Evolutionary conservation across 2,888 invertebrate genomes (phyloP).

Genomic region (Oegoconia quadripuncta): DNA sequence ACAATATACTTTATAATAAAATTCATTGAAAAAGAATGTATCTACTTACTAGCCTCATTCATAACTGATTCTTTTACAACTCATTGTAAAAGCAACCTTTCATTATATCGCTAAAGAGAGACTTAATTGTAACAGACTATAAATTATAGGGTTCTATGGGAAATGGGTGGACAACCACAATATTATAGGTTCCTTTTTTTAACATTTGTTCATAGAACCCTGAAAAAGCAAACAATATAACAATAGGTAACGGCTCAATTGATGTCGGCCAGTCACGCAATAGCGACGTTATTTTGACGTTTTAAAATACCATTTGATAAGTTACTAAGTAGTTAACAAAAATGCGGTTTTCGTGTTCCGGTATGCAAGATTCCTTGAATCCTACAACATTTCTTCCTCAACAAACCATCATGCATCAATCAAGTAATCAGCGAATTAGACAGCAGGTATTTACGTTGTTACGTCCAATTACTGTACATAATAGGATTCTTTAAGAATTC

Average conservation of each 20-base stretch:
- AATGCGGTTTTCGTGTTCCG: constrained; percentile 1
- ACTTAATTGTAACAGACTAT: constrained; percentile 6
- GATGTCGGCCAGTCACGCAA: constrained; percentile 24
- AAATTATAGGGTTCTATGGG: constrained; percentile 11
- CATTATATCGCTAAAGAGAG: not conserved
- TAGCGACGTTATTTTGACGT: constrained; percentile 22
- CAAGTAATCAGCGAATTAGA: too few species aligned
- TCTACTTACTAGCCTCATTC: too few species aligned
- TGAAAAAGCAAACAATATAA: constrained; percentile 22
- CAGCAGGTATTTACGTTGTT: too few species aligned
- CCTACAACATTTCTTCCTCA: too few species aligned
- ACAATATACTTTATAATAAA: too few species aligned
- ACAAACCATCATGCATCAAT: too few species aligned
- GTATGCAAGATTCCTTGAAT: not conserved
- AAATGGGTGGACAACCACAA: constrained; percentile 8
- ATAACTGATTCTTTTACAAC: too few species aligned
- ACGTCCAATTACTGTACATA: too few species aligned
- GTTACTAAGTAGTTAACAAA: constrained; percentile 11
- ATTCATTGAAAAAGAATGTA: too few species aligned
- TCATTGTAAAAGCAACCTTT: not conserved
- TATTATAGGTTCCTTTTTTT: constrained; percentile 8
- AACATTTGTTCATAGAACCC: constrained; percentile 7
- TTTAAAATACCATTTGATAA: constrained; percentile 20
- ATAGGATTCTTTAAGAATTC: too few species aligned
- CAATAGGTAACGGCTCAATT: constrained; percentile 19